Evolutionary conservation across 1,140 invertebrate genomes (phyloP), one percentile per base, ranked within the genome.

Genomic region (Polypedilum pembai): DNA sequence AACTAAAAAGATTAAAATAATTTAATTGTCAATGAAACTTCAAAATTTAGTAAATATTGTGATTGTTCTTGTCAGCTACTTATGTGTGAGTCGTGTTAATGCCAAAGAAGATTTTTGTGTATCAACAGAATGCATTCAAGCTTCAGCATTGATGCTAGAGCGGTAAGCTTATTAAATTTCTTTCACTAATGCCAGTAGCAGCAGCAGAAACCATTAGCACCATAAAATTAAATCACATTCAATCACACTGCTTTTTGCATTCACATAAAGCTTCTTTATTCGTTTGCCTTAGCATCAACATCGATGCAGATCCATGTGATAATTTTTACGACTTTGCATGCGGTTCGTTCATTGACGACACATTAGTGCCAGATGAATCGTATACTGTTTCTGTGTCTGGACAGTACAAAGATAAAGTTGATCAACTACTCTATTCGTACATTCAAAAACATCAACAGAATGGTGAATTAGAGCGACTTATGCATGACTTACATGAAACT

Each of bases 271-370:
- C 45, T 56, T 56, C 45, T 56, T 33, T 33, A 33, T 33, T 33
- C 24, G 24, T 1, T 33, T 33, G 5, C n/a, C 8, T 56, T 56
- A 56, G 45, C 1, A 56, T 56, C 45, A 17, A 56, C 7, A 56
- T 17, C n/a, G n/a, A 56, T 17, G 45, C n/a, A 56, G 2, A 56
- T 3, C 45, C 45, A 56, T 56, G 45, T 8, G n/a, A 12, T 3
- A 56, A 56, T 56, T 56, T 56, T 56, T 56, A 56, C 8, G 45
- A 56, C n/a, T 56, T 56, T 56, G 45, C 45, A 15, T 56, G 45
- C 45, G 45, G 45, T 15, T 15, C 45, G 10, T 56, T 56, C 8
- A 12, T 56, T 15, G 10, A 56, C 10, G 45, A 56, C n/a, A 17
- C n/a, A 15, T 56, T 15, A 15, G 45, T 56, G 45, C 45, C 45